Percentiles rank a stretch among this genome's conserved stretches.
These are phyloP conservation scores for Microtus richardsoni DNA, from an alignment of 2,113 vertebrate species.

Conservation along the genomic window DNA sequence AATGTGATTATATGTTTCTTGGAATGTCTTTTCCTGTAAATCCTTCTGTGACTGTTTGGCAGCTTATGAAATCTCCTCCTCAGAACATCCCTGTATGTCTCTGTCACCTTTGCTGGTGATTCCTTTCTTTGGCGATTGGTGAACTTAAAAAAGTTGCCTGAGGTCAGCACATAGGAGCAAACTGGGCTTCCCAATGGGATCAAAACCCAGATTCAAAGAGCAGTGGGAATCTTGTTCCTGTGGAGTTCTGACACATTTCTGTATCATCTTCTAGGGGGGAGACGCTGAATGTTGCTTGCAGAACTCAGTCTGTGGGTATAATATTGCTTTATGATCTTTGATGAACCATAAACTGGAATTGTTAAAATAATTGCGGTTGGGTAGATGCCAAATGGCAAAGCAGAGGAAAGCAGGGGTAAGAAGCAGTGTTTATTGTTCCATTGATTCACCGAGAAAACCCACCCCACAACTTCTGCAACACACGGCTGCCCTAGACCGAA, in stretches of 20 bases:
- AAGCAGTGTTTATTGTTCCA: slow-evolving; percentile 65
- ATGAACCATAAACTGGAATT: slow-evolving; percentile 72
- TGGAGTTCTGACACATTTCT: slow-evolving; percentile 13
- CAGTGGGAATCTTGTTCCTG: slow-evolving; percentile 27
- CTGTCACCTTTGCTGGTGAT: neutral
- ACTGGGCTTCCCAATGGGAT: neutral
- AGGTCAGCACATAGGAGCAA: slow-evolving; percentile 12
- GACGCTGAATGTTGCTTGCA: slow-evolving; percentile 33
- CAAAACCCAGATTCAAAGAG: slow-evolving; percentile 13
- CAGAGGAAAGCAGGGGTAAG: slow-evolving; percentile 54
- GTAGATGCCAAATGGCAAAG: slow-evolving; percentile 72
- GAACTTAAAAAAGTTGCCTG: slow-evolving; percentile 33
- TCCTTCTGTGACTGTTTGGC: neutral
- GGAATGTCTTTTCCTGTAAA: slow-evolving; percentile 26
- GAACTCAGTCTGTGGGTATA: slow-evolving; percentile 57
- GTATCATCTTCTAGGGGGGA: slow-evolving; percentile 51
- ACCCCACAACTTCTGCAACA: slow-evolving; percentile 69
- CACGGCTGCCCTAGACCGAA: slow-evolving; percentile 56
- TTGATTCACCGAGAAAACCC: slow-evolving; percentile 69
- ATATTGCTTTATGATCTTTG: slow-evolving; percentile 75
- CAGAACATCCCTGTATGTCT: neutral
- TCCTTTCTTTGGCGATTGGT: slow-evolving; percentile 40
- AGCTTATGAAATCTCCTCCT: slow-evolving; percentile 37
- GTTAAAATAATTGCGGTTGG: slow-evolving; percentile 65
- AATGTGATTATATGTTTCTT: neutral